A percentile compares a stretch with the other conserved stretches of the same genome.
Conservation (phyloP, 2,113 vertebrate genomes). For the Mesocricetus auratus region DNA sequence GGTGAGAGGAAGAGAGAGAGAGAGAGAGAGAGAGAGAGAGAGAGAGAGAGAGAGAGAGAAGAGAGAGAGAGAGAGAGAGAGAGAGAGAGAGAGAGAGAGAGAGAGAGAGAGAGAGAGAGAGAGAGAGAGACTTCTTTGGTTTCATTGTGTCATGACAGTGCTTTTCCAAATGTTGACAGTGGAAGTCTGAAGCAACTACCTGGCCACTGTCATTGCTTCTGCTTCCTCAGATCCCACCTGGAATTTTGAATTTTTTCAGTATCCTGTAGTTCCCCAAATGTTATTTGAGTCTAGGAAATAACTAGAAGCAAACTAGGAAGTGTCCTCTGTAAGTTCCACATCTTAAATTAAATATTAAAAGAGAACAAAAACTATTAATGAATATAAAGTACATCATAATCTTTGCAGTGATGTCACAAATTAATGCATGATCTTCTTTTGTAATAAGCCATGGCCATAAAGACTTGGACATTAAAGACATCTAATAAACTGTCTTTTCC, state of each 20-base stretch:
- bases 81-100: too few species aligned
- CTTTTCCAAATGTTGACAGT: not conserved
- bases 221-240: not conserved
- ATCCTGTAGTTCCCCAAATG: not conserved
- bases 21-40: too few species aligned
- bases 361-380: not conserved
- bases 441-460: not conserved
- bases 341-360: not conserved
- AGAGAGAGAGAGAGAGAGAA: too few species aligned
- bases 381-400: not conserved
- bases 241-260: not conserved
- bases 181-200: not conserved
- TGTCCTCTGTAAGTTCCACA: not conserved
- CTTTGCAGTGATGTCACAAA: conserved; percentile 8
- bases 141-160: not conserved
- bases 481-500: not conserved
- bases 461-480: not conserved
- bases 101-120: too few species aligned
- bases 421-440: not conserved
- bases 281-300: not conserved
- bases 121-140: not conserved
- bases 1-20: too few species aligned
- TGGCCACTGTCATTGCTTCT: not conserved
- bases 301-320: not conserved
- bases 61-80: too few species aligned